Conservation (phyloP, 2,888 invertebrate genomes). For the Anaspis maculata region DNA sequence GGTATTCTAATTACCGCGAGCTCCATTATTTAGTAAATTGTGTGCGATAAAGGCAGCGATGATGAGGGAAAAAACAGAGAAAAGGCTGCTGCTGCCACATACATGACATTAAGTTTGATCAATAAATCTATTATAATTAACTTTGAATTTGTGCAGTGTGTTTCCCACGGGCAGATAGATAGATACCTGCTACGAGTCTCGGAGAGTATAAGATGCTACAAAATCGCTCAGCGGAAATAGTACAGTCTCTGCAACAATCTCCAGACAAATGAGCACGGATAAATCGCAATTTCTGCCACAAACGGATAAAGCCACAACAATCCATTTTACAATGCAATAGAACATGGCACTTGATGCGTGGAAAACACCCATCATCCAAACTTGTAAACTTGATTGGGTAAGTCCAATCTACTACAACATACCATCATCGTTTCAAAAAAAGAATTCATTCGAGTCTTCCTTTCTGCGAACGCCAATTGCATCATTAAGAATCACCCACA, state of each 20-base stretch:
- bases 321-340: constrained; percentile 7
- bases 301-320: constrained; percentile 3
- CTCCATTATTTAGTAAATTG: too few species aligned
- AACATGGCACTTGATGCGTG: constrained; percentile 4
- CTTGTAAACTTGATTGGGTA: too few species aligned
- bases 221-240: constrained; percentile 38
- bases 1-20: too few species aligned
- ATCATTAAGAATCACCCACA: too few species aligned
- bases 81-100: constrained; percentile 10
- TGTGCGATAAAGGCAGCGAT: constrained; percentile 5
- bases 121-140: constrained; percentile 40
- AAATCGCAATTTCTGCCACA: too few species aligned
- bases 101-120: constrained; percentile 29
- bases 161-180: constrained; percentile 43
- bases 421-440: too few species aligned
- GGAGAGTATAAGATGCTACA: constrained; percentile 36
- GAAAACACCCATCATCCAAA: too few species aligned
- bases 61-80: constrained; percentile 11
- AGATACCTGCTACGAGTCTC: constrained; percentile 33
- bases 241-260: constrained; percentile 21
- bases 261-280: not conserved
- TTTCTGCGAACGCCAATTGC: too few species aligned
- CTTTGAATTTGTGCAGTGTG: constrained; percentile 38
- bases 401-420: too few species aligned
- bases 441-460: too few species aligned